phyloP scores from a whole-genome alignment of 2,113 vertebrate species.

The Tonatia bakeri region DNA sequence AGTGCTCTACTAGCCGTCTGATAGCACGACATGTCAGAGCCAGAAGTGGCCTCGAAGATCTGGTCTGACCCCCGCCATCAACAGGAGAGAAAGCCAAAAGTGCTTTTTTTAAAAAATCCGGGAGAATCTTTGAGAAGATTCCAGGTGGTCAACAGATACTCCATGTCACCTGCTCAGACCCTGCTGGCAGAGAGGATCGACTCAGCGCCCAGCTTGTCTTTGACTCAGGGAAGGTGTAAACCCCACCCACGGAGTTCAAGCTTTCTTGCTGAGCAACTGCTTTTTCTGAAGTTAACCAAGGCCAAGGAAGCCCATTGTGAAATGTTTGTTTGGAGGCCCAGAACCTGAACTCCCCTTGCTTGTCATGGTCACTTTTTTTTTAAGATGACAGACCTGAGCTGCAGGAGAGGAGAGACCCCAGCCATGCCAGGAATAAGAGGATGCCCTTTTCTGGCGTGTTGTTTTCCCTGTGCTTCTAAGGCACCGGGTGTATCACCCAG shows the following conservation, averaged over 20 bases:
- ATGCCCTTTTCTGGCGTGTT: not conserved
- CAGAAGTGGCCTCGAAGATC: not conserved
- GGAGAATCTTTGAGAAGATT: not conserved
- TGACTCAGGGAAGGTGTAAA: constrained; percentile 4
- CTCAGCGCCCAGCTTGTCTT: not conserved
- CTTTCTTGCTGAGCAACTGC: not conserved
- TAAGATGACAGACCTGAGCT: constrained; percentile 6
- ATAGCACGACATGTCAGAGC: not conserved
- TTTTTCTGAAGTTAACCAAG: constrained; percentile 41
- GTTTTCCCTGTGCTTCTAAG: not conserved
- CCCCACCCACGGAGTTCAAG: not conserved
- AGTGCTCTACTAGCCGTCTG: not conserved
- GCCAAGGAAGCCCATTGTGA: not conserved
- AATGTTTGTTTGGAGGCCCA: not conserved
- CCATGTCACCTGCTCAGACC: not conserved
- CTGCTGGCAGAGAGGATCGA: not conserved
- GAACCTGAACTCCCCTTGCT: not conserved
- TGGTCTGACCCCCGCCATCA: not conserved
- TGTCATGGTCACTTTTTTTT: constrained; percentile 15
- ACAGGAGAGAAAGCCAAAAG: not conserved
- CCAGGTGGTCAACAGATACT: not conserved
- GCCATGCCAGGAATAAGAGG: not conserved
- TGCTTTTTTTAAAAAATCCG: not conserved
- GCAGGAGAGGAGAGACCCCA: not conserved
- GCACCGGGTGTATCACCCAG: not conserved